These are phyloP conservation scores for Hipparchia semele DNA, from an alignment of 2,888 invertebrate species.

Conservation along the genomic window DNA sequence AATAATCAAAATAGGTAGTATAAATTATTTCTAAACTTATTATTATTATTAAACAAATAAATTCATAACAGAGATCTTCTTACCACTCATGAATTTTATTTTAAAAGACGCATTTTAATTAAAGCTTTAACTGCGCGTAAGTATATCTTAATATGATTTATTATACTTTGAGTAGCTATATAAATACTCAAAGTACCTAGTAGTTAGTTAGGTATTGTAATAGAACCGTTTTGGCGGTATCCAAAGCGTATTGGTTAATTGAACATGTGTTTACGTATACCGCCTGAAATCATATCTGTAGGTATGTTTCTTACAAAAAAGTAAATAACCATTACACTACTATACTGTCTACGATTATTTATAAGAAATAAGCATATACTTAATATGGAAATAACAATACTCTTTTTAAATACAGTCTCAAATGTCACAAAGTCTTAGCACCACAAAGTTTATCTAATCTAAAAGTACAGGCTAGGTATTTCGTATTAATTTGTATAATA, in stretches of 20 bases:
- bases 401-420: slow-evolving; percentile 57
- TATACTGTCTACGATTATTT: not conserved
- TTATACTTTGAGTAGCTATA: too few relatives aligned
- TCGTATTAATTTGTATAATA: not conserved
- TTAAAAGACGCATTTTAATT: not conserved
- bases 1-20: not conserved
- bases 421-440: slow-evolving; percentile 61
- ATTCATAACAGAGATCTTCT: not conserved
- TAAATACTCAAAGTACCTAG: too few relatives aligned
- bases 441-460: slow-evolving; percentile 41
- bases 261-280: too few relatives aligned
- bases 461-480: not conserved
- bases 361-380: not conserved
- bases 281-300: too few relatives aligned
- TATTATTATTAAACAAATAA: not conserved
- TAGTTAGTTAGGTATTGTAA: too few relatives aligned
- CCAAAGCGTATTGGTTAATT: too few relatives aligned
- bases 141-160: too few relatives aligned
- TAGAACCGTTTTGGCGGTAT: too few relatives aligned
- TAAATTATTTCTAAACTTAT: not conserved
- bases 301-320: too few relatives aligned
- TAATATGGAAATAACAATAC: slow-evolving; percentile 13
- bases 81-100: not conserved
- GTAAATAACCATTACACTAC: too few relatives aligned
- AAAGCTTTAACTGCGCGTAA: too few relatives aligned